Evolutionary conservation across 2,888 invertebrate species (phyloP), one percentile per base, ranked within the genome.

Genomic region (Pseudanteris insignis): DNA sequence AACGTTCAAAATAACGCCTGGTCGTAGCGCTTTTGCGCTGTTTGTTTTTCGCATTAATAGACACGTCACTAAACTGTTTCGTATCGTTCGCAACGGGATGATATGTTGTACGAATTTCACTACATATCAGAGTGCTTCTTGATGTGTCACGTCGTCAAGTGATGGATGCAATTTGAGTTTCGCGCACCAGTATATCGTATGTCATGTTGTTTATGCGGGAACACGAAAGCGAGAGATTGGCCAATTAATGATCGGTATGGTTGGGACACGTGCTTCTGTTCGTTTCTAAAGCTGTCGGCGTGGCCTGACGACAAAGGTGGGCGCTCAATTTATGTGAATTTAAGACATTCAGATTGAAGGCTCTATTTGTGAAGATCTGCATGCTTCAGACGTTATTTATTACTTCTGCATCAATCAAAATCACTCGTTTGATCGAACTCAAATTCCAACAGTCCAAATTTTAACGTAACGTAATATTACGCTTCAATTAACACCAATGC

Each of bases 221-320:
- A 47, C 57, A 53, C 38, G 62, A 51, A 43, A 62, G 62, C 62
- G 47, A 48, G 61, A 55, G 57, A 62, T 62, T 62, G 62, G 51
- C 51, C 57, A 55, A 62, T 62, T 62, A 62, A 62, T 62, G 62
- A 62, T 55, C 51, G 51, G 62, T 62, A 40, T 62, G 62, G 46
- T 33, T 48, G 15, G 57, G 62, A 62, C 62, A 62, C 50, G 11
- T 30, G 61, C 57, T 53, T 62, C 57, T 53, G 46, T 53, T 37
- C 43, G 33, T 51, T 40, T 30, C 51, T 50, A 55, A 57, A 62
- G 57, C 51, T 62, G 62, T 62, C 57, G 46, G 25, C 57, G 12
- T 37, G 13, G 12, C 6, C 21, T 28, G 24, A 46, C 25, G 40
- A 62, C 57, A 62, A 62, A 62, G 47, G 55, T 50, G 18, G 13